Percentiles rank a stretch among this genome's conserved stretches.
Evolutionary conservation across 2,113 vertebrate species (phyloP).

Genomic region (Callipepla squamata): DNA sequence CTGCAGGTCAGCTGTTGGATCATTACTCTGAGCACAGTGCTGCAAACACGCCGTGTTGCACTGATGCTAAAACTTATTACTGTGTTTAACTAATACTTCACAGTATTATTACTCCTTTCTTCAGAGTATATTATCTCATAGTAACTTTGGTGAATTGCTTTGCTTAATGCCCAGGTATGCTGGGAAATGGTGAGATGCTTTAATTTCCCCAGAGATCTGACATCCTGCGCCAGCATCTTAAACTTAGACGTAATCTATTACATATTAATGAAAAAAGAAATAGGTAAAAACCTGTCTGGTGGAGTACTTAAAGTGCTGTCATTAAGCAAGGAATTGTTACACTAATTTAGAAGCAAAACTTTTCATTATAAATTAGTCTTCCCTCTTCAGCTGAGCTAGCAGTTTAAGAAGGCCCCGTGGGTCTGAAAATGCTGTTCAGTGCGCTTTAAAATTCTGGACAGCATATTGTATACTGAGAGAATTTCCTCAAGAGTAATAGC

Average conservation of each 20-base stretch:
- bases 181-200: constrained; percentile 23
- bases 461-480: neutral
- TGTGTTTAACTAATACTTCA: neutral
- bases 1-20: neutral
- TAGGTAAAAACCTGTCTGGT: neutral
- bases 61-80: neutral
- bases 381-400: constrained; percentile 4
- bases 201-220: constrained; percentile 50
- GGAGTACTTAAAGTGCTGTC: neutral
- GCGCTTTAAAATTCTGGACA: neutral
- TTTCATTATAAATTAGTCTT: neutral
- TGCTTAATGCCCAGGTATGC: constrained; percentile 25
- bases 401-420: neutral
- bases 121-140: constrained; percentile 35
- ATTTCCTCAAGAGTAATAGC: constrained; percentile 38
- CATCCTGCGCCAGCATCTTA: constrained; percentile 31
- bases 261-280: neutral
- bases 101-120: neutral
- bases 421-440: constrained; percentile 13
- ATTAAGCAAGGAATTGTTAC: neutral
- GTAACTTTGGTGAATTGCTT: constrained; percentile 34
- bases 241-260: constrained; percentile 28
- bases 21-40: neutral
- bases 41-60: neutral
- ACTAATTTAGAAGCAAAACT: constrained; percentile 8